Percentiles rank a stretch among this genome's conserved stretches.
Conservation (phyloP, 2,113 vertebrate species). For the Corapipo altera region DNA sequence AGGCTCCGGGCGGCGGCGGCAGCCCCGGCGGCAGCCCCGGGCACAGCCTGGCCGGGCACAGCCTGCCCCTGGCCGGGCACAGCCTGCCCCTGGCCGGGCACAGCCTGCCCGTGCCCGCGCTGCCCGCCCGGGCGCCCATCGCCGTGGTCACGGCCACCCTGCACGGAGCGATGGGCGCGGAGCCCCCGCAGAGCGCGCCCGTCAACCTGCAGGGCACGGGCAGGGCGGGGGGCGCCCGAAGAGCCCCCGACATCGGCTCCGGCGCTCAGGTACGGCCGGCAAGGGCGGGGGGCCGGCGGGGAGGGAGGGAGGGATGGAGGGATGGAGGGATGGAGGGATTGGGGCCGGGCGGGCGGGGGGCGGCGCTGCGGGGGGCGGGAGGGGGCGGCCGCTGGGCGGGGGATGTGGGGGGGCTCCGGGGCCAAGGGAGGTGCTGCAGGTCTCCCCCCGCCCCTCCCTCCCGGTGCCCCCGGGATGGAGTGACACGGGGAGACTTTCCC, state of each 20-base stretch:
- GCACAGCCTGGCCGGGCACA: slow-evolving; percentile 71
- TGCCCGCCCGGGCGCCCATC: slow-evolving; percentile 79
- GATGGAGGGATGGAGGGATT: too few species aligned
- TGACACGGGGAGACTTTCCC: background rate
- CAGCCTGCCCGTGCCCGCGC: slow-evolving; percentile 80
- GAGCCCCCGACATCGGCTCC: slow-evolving; percentile 62
- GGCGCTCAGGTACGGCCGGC: slow-evolving; percentile 67
- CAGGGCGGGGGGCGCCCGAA: slow-evolving; percentile 62
- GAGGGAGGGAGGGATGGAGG: background rate
- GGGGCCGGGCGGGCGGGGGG: too few species aligned
- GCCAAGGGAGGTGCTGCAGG: too few species aligned
- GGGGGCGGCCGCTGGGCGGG: background rate
- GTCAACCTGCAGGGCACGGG: slow-evolving; percentile 79
- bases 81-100: background rate
- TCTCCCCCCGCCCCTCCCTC: background rate
- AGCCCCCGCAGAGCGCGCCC: slow-evolving; percentile 77
- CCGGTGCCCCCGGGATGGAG: background rate
- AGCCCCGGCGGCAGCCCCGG: background rate
- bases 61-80: slow-evolving; percentile 72
- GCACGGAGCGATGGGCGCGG: slow-evolving; percentile 78
- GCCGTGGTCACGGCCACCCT: slow-evolving; percentile 86
- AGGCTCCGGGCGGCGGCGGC: slow-evolving; percentile 57
- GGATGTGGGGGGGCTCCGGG: too few species aligned
- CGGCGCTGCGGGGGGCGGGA: too few species aligned
- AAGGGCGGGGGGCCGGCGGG: background rate